Evolutionary conservation across 2,113 vertebrate genomes (phyloP).

Genomic region (Lamprologus lemairii): DNA sequence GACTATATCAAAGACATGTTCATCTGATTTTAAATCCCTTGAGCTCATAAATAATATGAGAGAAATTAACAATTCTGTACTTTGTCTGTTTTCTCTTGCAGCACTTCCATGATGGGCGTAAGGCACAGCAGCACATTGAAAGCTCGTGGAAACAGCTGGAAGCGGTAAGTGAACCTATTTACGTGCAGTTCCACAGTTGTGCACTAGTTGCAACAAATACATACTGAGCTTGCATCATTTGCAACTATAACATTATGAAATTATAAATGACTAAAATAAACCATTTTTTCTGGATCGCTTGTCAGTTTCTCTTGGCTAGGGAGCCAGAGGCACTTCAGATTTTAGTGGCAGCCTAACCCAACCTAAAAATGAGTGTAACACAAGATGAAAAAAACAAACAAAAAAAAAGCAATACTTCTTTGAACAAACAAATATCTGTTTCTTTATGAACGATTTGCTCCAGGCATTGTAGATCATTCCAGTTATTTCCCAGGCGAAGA

Average conservation of each 20-base stretch:
- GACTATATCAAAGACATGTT: constrained; percentile 1
- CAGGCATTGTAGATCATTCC: neutral
- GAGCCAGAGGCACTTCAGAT: neutral
- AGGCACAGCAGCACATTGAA: constrained; percentile 94
- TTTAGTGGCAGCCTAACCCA: neutral
- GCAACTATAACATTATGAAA: neutral
- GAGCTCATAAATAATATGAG: neutral
- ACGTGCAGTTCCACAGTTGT: neutral
- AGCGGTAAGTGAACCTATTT: constrained; percentile 70
- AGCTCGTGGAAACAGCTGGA: constrained; percentile 96
- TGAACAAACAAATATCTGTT: neutral
- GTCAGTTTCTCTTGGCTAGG: neutral
- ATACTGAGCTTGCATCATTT: neutral
- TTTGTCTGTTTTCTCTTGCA: constrained; percentile 40
- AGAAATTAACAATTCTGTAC: neutral
- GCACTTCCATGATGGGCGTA: constrained; percentile 95
- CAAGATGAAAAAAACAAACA: neutral
- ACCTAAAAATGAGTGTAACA: neutral
- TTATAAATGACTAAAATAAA: neutral
- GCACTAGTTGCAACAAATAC: neutral
- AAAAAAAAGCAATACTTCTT: neutral
- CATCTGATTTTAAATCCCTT: constrained; percentile 18
- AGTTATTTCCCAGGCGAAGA: neutral
- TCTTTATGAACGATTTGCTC: neutral
- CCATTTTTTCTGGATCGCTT: neutral